Percentiles rank a stretch among this genome's conserved stretches.
Evolutionary conservation across 2,797 vertebrate species (phyloP).

Genomic region (Coranthus polyacanthus): DNA sequence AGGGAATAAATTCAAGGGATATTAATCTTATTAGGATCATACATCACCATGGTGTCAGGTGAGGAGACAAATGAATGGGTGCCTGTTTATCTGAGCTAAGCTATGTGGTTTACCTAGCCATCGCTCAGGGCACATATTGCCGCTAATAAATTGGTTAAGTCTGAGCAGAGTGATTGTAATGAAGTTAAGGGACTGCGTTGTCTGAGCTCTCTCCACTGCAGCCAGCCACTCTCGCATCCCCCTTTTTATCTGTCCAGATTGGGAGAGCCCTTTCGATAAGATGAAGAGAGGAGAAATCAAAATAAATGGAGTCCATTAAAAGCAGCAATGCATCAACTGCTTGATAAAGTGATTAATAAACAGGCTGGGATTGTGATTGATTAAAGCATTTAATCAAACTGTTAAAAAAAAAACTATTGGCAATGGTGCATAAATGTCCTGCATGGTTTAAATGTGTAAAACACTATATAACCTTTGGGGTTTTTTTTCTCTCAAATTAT

Average conservation of each 20-base stretch:
- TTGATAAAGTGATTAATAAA: constrained; percentile 99
- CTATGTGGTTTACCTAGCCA: constrained; percentile 91
- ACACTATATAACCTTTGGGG: constrained; percentile 34
- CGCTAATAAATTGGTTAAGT: constrained; percentile 98
- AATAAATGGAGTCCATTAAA: constrained; percentile 99
- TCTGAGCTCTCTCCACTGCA: constrained; percentile 82
- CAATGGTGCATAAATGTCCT: constrained; percentile 74
- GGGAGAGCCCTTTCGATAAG: constrained; percentile 95
- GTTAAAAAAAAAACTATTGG: constrained; percentile 88
- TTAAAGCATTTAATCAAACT: constrained; percentile 99
- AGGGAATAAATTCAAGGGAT: constrained; percentile 82
- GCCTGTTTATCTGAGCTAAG: constrained; percentile 97
- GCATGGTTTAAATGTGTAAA: constrained; percentile 59
- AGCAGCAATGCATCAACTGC: constrained; percentile 99
- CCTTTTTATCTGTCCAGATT: constrained; percentile 96
- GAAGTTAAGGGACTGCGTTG: constrained; percentile 87
- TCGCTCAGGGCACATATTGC: constrained; percentile 87
- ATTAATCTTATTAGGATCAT: constrained; percentile 97
- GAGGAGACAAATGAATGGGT: constrained; percentile 96
- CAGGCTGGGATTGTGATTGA: constrained; percentile 98
- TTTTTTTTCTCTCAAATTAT: constrained; percentile 30
- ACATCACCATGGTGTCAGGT: constrained; percentile 96
- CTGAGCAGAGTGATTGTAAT: constrained; percentile 90
- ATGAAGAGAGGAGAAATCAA: constrained; percentile 99
- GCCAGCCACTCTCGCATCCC: constrained; percentile 68